These are phyloP conservation scores for Tetramorium simillimum DNA, from an alignment of 1,140 invertebrate genomes.

Conservation along the genomic window DNA sequence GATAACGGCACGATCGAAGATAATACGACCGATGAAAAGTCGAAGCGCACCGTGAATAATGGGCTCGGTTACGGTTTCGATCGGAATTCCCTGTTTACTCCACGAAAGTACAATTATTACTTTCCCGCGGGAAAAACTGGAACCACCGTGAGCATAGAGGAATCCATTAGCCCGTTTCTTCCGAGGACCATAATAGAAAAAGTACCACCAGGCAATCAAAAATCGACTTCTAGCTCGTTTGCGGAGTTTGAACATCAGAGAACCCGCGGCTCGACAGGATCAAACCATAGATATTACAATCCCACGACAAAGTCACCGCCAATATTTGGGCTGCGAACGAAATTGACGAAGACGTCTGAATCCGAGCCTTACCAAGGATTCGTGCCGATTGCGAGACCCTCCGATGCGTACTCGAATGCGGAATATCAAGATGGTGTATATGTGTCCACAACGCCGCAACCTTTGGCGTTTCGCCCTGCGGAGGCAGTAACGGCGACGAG, in stretches of 20 bases:
- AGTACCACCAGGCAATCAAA: conserved; percentile 67
- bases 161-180: conserved; percentile 82
- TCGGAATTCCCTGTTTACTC: conserved; percentile 75
- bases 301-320: conserved; percentile 4
- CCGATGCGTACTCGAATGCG: conserved; percentile 60
- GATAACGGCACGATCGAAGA: conserved; percentile 74
- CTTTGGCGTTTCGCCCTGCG: conserved; percentile 1
- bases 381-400: conserved; percentile 54
- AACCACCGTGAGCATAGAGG: conserved; percentile 83
- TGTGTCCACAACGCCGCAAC: conserved; percentile 38
- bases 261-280: not conserved
- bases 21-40: conserved; percentile 78
- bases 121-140: conserved; percentile 82
- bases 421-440: conserved; percentile 29
- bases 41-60: conserved; percentile 80
- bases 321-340: conserved; percentile 78
- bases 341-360: conserved; percentile 71
- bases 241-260: not conserved
- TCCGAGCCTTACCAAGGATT: conserved; percentile 64
- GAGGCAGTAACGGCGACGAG: not conserved
- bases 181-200: conserved; percentile 82
- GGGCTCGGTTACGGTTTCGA: conserved; percentile 82
- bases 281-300: conserved; percentile 1
- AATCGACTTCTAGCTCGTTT: not conserved
- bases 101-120: conserved; percentile 82